Evolutionary conservation across 2,797 vertebrate genomes (phyloP), one percentile per base, ranked within the genome.

Genomic region (Gastrophryne carolinensis): DNA sequence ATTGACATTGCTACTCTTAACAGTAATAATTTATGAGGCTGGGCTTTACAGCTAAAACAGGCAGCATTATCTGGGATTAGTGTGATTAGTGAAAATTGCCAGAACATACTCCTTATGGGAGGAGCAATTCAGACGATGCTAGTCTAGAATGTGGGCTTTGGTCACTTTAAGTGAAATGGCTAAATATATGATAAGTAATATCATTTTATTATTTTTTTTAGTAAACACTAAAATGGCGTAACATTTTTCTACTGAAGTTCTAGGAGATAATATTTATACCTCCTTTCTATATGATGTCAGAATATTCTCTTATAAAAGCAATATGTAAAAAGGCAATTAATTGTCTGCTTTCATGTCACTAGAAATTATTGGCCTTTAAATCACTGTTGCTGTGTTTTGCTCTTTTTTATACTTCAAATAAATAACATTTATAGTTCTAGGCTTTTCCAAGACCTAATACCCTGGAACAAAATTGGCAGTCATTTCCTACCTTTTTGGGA

Each of bases 321-420:
- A 60, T 35, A 75, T 67, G 72, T 24, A 21, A 37, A 67, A 29
- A 66, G 30, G 52, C 34, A 74, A 54, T 67, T 75, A 67, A 67
- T 58, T 47, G 49, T 74, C 72, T 58, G 27, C 52, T 50, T 74
- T 74, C 39, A 75, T 60, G 63, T 60, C 64, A 47, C 39, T 67
- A 39, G 10, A 50, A 75, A 49, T 75, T 47, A 67, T 58, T 60
- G 63, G 37, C n/a, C 35, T 58, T 52, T 67, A 60, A 75, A 75
- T 75, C 72, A 60, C 56, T 58, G 60, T 67, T 67, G 72, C 49
- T 29, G 54, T 44, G 56, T 58, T 75, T 23, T 67, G 30, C 29
- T 54, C 62, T 74, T 74, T 15, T 39, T 27, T 74, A 57, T 65
- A 58, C 62, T 74, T 58, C 62, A 66, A 74, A 74, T 74, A 74